These are phyloP conservation scores for Carduelis carduelis DNA, from an alignment of 2,797 vertebrate species.

Conservation along the genomic window DNA sequence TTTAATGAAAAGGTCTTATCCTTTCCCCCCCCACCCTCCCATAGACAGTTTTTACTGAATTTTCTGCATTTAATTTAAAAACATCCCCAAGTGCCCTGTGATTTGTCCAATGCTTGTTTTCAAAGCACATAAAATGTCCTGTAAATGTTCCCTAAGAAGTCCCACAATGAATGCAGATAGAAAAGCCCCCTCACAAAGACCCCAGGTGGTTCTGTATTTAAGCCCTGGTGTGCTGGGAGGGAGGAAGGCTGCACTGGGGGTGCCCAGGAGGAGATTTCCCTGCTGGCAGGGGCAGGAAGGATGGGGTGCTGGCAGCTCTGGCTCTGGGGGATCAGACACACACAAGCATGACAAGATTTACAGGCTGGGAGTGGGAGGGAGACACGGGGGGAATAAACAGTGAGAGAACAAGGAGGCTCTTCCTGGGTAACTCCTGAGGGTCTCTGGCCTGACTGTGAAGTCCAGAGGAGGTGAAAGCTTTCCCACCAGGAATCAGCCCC, in stretches of 20 bases:
- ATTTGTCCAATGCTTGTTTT: neutral
- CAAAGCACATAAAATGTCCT: neutral
- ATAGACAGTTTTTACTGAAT: neutral
- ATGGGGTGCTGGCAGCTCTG: neutral
- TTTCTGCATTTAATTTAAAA: neutral
- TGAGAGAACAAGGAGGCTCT: neutral
- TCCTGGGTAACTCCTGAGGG: neutral
- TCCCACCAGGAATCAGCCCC: neutral
- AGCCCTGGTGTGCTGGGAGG: neutral
- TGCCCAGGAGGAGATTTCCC: neutral
- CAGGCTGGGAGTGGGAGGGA: neutral
- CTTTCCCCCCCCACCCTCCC: neutral
- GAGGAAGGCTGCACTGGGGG: neutral
- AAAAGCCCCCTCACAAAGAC: neutral
- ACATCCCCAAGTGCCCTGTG: neutral
- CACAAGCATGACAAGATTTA: neutral
- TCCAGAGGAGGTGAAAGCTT: neutral
- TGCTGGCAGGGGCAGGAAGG: neutral
- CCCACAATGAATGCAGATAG: neutral
- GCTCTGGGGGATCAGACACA: neutral
- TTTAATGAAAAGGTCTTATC: neutral
- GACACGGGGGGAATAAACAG: rapidly evolving
- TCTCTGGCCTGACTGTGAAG: neutral
- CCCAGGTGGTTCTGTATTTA: neutral
- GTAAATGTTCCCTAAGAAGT: neutral